Conservation (phyloP, 2,113 vertebrate genomes). For the Scortum barcoo region DNA sequence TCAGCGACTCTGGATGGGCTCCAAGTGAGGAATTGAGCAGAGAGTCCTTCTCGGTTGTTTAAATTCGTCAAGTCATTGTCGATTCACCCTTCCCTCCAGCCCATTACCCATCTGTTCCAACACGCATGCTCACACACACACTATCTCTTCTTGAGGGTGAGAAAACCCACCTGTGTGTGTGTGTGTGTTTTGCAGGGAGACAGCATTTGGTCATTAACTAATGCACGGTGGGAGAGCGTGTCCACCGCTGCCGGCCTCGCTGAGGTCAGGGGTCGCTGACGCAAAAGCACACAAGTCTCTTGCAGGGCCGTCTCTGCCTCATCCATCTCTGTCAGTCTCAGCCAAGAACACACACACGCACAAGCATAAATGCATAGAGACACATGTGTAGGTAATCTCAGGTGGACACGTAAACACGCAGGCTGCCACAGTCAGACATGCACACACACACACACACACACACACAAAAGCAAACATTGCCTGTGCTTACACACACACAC, state of each 20-base stretch:
- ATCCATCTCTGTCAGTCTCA: constrained; percentile 72
- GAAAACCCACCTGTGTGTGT: constrained; percentile 39
- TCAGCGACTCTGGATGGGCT: constrained; percentile 44
- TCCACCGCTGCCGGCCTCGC: constrained; percentile 45
- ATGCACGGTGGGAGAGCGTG: constrained; percentile 61
- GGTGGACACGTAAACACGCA: neutral
- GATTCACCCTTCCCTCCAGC: constrained; percentile 52
- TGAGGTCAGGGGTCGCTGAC: constrained; percentile 61
- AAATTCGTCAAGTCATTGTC: constrained; percentile 69
- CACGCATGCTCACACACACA: constrained; percentile 6
- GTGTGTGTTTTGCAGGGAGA: constrained; percentile 28
- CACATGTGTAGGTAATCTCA: constrained; percentile 15
- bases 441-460: neutral
- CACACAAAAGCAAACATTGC: neutral
- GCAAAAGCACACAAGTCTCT: constrained; percentile 57
- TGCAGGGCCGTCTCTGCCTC: constrained; percentile 41
- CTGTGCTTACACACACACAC: constrained; percentile 6
- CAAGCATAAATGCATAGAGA: constrained; percentile 5
- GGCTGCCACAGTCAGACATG: neutral
- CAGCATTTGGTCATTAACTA: constrained; percentile 73
- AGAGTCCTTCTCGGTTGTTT: constrained; percentile 60
- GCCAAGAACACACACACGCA: constrained; percentile 44
- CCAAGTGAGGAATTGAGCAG: constrained; percentile 48
- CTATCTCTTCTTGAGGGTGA: constrained; percentile 10
- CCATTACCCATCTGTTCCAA: constrained; percentile 56